Conservation (phyloP, 2,797 vertebrate species). For the Periparus ater region DNA sequence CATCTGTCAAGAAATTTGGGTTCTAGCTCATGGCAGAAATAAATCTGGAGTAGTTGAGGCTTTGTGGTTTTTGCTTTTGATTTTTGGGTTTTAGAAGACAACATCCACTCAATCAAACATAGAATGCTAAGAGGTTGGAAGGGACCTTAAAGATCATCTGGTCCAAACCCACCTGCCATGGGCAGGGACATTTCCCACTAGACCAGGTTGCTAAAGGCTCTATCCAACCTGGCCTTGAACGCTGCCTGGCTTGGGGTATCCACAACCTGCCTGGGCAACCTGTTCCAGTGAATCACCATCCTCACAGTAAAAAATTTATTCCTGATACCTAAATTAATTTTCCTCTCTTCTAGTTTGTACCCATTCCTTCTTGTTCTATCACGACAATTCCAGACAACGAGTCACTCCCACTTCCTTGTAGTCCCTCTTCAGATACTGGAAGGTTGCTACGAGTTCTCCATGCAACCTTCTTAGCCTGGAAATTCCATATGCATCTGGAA, state of each 20-base stretch:
- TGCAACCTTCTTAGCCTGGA: background rate
- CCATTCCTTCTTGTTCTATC: background rate
- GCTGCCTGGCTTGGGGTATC: background rate
- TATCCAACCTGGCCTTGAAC: background rate
- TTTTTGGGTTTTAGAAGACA: background rate
- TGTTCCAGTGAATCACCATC: background rate
- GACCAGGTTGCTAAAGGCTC: background rate
- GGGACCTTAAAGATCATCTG: background rate
- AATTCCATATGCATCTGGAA: background rate
- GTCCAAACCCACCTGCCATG: background rate
- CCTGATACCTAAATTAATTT: background rate
- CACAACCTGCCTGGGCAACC: background rate
- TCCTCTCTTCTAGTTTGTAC: background rate
- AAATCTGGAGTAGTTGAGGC: background rate
- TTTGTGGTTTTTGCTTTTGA: background rate
- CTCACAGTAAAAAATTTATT: background rate
- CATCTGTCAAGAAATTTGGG: background rate
- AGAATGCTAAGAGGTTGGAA: background rate
- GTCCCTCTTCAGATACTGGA: background rate
- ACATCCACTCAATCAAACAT: background rate
- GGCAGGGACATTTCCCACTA: background rate
- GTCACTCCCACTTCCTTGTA: background rate
- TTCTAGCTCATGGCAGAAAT: background rate
- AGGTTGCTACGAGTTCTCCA: background rate
- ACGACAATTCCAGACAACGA: background rate